Evolutionary conservation across 2,797 vertebrate species (phyloP).

Genomic region (Danio kyathit): DNA sequence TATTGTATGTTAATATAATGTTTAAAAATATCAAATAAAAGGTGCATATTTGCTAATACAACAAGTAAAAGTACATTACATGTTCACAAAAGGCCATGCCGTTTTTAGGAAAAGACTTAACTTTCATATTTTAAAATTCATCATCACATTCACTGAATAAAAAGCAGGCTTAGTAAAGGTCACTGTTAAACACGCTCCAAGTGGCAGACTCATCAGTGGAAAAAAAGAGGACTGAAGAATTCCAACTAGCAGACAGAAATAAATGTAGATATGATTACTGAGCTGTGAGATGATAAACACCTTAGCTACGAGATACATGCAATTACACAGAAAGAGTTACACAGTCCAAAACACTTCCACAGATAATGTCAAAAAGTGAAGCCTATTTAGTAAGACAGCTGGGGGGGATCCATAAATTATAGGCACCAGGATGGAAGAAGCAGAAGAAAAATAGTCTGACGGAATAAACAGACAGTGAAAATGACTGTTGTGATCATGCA

Average conservation of each 20-base stretch:
- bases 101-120: not conserved
- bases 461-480: not conserved
- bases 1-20: no score
- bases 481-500: constrained; percentile 6
- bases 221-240: not conserved
- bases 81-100: not conserved
- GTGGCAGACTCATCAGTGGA: not conserved
- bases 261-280: not conserved
- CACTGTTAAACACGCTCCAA: not conserved
- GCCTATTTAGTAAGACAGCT: constrained; percentile 12
- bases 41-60: no score
- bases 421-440: not conserved
- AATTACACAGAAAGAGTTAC: constrained; percentile 9
- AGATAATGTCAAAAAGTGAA: constrained; percentile 17
- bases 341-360: constrained; percentile 30
- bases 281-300: constrained; percentile 2
- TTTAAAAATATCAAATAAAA: no score
- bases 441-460: not conserved
- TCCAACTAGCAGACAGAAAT: not conserved
- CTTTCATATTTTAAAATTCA: not conserved
- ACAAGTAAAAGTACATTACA: no score
- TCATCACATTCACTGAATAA: constrained; percentile 10
- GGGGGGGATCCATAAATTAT: constrained; percentile 33
- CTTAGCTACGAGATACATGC: not conserved
- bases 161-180: constrained; percentile 26